Evolutionary conservation across 2,113 vertebrate species (phyloP), one percentile per base, ranked within the genome.

Genomic region (Tupaia tana): DNA sequence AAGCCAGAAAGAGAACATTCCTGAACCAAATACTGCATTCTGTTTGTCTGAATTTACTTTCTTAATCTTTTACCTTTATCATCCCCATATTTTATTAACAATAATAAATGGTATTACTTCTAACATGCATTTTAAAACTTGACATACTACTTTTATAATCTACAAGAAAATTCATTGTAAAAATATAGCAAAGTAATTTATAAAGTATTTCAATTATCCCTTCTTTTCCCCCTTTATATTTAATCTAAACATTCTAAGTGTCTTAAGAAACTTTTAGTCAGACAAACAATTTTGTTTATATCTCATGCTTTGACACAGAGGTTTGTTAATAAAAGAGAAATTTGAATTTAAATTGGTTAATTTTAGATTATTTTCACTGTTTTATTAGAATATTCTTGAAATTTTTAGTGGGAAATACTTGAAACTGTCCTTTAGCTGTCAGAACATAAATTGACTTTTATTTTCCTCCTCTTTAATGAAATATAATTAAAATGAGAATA

Each of bases 401-500:
- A 79, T 92, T 71, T 31, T 59, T 13, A 34, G 56, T 52, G 81
- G 85, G 69, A 96, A 96, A 89, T 12, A 20, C 27, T 31, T 61
- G 66, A 0, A 14, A 52, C 13, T 96, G 88, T 69, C 54, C 29
- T 83, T 78, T 31, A n/a, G 2, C n/a, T 95, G 67, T 59, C 94
- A 96, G 89, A n/a, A 73, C 87, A 94, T 18, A 91, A 96, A 97
- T 89, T 91, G 83, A 95, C 96, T 96, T 83, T 94, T 87, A 85
- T 97, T 97, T 96, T 92, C 93, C 94, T 95, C 86, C 79, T 52
- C 63, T 93, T 95, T 34, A 95, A 86, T 87, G 27, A 95, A 98
- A 97, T 89, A n/a, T 91, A 97, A 98, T 97, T 97, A 97, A 98
- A 96, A 95, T 82, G 19, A 52, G 79, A 74, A 97, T 58, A 91